phyloP scores from a whole-genome alignment of 2,113 vertebrate genomes.

The Lamprologus callipterus region DNA sequence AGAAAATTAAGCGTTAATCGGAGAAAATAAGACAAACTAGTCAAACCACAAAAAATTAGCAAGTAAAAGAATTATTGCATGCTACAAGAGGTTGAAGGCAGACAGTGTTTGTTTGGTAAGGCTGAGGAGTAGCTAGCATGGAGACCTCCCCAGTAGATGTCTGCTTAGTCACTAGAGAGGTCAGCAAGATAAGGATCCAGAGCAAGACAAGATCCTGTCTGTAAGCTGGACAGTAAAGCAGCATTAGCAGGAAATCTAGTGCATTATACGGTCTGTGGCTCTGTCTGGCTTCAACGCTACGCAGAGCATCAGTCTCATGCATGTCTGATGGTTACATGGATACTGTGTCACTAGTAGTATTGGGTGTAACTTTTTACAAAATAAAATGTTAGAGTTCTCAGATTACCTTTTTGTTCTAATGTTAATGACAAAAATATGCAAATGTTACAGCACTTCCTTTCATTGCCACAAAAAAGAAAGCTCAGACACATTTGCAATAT shows the following conservation, averaged over 20 bases:
- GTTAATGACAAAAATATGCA: not conserved
- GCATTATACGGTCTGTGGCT: not conserved
- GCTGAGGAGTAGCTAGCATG: not conserved
- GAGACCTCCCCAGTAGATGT: not conserved
- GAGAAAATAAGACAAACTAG: not conserved
- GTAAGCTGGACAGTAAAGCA: not conserved
- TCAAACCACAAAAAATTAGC: not conserved
- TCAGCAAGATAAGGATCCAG: not conserved
- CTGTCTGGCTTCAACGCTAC: not conserved
- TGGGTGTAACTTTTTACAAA: not conserved
- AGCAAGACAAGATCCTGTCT: not conserved
- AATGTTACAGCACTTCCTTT: not conserved
- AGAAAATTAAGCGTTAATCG: not conserved
- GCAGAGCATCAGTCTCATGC: not conserved
- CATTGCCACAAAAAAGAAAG: not conserved
- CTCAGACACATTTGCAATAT: not conserved
- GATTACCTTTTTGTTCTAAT: not conserved
- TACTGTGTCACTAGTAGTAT: not conserved
- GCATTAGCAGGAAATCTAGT: not conserved
- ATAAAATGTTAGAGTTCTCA: not conserved
- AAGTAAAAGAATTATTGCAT: not conserved
- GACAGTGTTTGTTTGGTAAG: not conserved
- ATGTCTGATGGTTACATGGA: not conserved
- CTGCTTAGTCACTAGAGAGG: not conserved
- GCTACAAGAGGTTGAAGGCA: not conserved